Evolutionary conservation across 2,888 invertebrate species (phyloP).

Genomic region (Drosophila anomalata): DNA sequence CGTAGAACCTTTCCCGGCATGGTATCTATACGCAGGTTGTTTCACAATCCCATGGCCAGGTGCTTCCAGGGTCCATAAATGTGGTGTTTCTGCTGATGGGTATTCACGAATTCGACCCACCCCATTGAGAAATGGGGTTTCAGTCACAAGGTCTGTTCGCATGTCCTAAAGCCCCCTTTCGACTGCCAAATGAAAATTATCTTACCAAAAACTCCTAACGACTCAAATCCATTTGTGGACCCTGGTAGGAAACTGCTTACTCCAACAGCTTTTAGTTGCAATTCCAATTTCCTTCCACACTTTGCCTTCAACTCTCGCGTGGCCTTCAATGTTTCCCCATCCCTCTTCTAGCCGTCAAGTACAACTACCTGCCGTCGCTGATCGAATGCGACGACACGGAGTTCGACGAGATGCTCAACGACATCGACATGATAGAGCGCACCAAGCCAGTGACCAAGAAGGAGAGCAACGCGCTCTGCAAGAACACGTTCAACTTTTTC

Average conservation of each 20-base stretch:
- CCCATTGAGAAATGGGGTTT: too few relatives aligned
- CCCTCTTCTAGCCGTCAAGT: constrained; percentile 76
- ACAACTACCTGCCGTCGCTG: constrained; percentile 87
- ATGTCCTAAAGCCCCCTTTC: too few relatives aligned
- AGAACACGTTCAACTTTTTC: constrained; percentile 83
- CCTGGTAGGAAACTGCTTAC: constrained; percentile 1
- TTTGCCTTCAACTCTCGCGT: neutral
- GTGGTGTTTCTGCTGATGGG: too few relatives aligned
- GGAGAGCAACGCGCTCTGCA: constrained; percentile 81
- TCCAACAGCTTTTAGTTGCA: constrained; percentile 6
- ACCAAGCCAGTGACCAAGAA: constrained; percentile 86
- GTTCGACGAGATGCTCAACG: constrained; percentile 90
- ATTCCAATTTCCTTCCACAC: neutral
- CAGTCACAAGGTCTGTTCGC: too few relatives aligned
- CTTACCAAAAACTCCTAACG: too few relatives aligned
- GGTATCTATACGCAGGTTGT: neutral
- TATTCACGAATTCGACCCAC: too few relatives aligned
- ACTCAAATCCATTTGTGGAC: neutral
- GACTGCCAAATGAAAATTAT: too few relatives aligned
- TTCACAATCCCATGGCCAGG: constrained; percentile 2
- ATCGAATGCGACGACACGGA: constrained; percentile 93
- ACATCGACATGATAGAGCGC: constrained; percentile 87
- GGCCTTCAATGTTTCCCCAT: neutral
- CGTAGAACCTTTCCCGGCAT: constrained; percentile 24
- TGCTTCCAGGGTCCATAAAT: constrained; percentile 8